These are phyloP conservation scores for Drosophila obscura DNA, from an alignment of 1,140 invertebrate species.

Conservation along the genomic window DNA sequence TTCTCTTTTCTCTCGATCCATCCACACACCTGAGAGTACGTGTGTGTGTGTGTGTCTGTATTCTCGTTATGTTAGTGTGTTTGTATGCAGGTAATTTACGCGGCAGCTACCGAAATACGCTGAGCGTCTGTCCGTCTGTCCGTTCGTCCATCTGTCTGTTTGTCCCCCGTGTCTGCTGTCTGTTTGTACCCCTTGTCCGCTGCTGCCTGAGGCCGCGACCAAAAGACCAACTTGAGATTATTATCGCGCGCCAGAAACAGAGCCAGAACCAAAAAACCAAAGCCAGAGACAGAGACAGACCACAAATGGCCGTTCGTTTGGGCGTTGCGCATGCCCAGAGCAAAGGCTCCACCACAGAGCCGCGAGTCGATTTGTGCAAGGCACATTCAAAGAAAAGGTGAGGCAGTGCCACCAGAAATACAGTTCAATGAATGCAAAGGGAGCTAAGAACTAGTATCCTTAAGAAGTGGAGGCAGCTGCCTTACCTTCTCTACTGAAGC, in stretches of 20 bases:
- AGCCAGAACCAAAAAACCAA: conserved; percentile 16
- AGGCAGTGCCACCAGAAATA: too few relatives aligned
- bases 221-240: conserved; percentile 70
- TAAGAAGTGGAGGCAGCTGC: too few relatives aligned
- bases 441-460: too few relatives aligned
- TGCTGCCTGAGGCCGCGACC: conserved; percentile 18
- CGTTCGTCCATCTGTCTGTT: conserved; percentile 12
- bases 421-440: too few relatives aligned
- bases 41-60: conserved; percentile 37
- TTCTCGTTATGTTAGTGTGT: conserved; percentile 67
- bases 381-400: too few relatives aligned
- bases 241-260: conserved; percentile 81
- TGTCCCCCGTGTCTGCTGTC: conserved; percentile 6
- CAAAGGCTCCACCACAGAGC: too few relatives aligned
- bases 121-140: conserved; percentile 33
- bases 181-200: conserved; percentile 26
- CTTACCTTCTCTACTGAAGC: too few relatives aligned
- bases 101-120: conserved; percentile 84
- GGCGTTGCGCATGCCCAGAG: conserved; percentile 56
- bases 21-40: conserved; percentile 20
- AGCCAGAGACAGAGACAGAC: conserved; percentile 17
- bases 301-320: conserved; percentile 32
- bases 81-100: conserved; percentile 83
- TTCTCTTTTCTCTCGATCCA: conserved; percentile 25
- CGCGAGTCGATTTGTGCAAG: too few relatives aligned